Base-by-base conservation (phyloP, 2,113 vertebrate species). In the Amblyornis subalaris region DNA sequence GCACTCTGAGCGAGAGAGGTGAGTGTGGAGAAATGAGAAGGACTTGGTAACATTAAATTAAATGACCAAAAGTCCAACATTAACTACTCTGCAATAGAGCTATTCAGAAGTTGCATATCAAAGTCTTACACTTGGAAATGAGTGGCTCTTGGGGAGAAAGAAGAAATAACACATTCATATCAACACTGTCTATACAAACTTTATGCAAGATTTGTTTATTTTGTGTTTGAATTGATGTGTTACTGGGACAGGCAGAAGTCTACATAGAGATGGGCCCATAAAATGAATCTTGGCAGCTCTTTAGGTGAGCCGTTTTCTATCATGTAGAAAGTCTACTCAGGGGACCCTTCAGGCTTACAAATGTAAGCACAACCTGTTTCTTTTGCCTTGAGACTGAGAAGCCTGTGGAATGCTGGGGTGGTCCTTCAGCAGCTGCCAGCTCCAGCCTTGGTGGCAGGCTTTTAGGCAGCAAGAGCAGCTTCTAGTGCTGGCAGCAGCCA, bases 311-410 rank as follows among this genome's bases (percentile, higher is more conserved):
- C 16, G 29, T 38, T 72, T 64, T 53, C 31, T 14, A 6, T 44
- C 54, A 13, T 3, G 6, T 9, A 4, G 6, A 22, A 62, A 61
- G 40, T n/a, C 42, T 57, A 0, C 33, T 54, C 47, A 22, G 40
- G 47, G 40, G 10, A 71, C 11, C 7, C 24, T 47, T 79, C 14
- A 48, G 44, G 26, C 26, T 65, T 26, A 16, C 14, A 45, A 58
- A 42, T 1, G 0, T 23, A 25, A 78, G 20, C 48, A 40, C 0
- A 3, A 35, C 3, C 0, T 1, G 12, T 38, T 28, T 28, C 28
- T 78, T 44, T 26, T 75, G 31, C 26, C 61, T 40, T 29, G 53
- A 17, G 23, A 25, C 8, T 42, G 65, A 35, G 47, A 21, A 47
- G 36, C 14, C 47, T 24, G 1, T 21, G 57, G 51, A 29, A 23